Evolutionary conservation across 2,113 vertebrate species (phyloP), one percentile per base, ranked within the genome.

Genomic region (Chloebia gouldiae): DNA sequence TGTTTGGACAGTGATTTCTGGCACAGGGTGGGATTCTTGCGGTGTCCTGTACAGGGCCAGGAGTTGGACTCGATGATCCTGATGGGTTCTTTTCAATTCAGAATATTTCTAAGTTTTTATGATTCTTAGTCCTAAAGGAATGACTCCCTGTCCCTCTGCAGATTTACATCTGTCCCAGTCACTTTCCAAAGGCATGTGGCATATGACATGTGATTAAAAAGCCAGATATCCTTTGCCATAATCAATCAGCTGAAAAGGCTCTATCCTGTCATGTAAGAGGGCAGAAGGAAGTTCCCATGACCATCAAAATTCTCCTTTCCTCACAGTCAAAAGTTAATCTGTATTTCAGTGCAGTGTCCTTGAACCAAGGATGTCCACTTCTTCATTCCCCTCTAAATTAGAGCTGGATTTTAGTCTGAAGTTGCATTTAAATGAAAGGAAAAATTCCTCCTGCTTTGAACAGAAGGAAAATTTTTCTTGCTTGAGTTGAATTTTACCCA

Each of bases 401-500:
- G n/a, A 90, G 11, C 7, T 87, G 33, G 42, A 76, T 59, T 84
- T 86, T 47, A 76, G 33, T 51, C 35, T 63, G 35, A 68, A 71
- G 33, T 4, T 40, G 11, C 6, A 4, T 47, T 76, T 60, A 72
- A 76, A 76, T 15, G 31, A 90, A 75, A 2, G 13, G 19, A 7
- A 69, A 70, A 88, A 63, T 73, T 69, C 27, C 8, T 77, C 13
- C 40, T 66, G 45, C 37, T 82, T 66, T 47, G 31, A 37, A n/a
- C 40, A 85, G 90, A 91, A 72, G 57, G 8, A 59, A 85, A 65
- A 85, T 70, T 85, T 81, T 81, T 20, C 57, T 60, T 1, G 2
- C 78, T 86, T 81, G 65, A 64, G 37, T 70, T 78, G 70, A 45
- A 20, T 87, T 91, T 92, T 82, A 21, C 28, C 31, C 75, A 93